These are phyloP conservation scores for Spea multiplicata DNA, from an alignment of 2,113 vertebrate species.

Conservation along the genomic window DNA sequence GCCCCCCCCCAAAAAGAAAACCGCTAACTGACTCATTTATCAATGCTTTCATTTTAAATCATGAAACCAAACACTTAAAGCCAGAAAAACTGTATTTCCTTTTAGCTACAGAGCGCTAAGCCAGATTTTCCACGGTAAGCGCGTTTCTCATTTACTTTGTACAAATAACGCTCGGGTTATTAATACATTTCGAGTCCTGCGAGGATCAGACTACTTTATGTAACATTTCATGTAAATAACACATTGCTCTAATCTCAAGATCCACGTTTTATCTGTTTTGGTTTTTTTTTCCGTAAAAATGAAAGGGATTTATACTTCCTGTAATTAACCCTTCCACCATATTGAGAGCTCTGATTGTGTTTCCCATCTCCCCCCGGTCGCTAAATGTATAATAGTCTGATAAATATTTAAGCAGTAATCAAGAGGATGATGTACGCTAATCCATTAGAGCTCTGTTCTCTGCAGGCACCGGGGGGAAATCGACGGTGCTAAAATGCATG, in stretches of 20 bases:
- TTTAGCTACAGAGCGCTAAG: conserved; percentile 53
- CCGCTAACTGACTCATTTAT: background rate
- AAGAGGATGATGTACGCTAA: conserved; percentile 75
- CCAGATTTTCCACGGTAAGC: background rate
- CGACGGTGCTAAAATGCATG: conserved; percentile 60
- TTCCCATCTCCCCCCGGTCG: conserved; percentile 51
- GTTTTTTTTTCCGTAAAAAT: conserved; percentile 54
- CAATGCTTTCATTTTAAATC: background rate
- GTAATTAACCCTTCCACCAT: conserved; percentile 77
- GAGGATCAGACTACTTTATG: conserved; percentile 43
- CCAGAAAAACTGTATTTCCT: background rate
- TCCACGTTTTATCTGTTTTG: conserved; percentile 57
- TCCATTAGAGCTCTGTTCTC: conserved; percentile 71
- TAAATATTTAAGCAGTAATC: conserved; percentile 86
- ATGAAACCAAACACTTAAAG: background rate
- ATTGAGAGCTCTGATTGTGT: conserved; percentile 54
- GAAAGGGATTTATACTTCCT: conserved; percentile 59
- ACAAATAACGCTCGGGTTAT: conserved; percentile 28
- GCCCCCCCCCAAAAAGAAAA: too few relatives aligned
- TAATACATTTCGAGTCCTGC: conserved; percentile 40
- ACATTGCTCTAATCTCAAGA: conserved; percentile 58
- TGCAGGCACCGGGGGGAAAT: conserved; percentile 31
- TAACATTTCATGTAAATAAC: conserved; percentile 68
- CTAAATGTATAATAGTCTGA: conserved; percentile 82
- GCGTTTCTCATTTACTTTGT: background rate